These are phyloP conservation scores for Meiosimyza decipiens DNA, from an alignment of 2,888 invertebrate species.

Conservation along the genomic window DNA sequence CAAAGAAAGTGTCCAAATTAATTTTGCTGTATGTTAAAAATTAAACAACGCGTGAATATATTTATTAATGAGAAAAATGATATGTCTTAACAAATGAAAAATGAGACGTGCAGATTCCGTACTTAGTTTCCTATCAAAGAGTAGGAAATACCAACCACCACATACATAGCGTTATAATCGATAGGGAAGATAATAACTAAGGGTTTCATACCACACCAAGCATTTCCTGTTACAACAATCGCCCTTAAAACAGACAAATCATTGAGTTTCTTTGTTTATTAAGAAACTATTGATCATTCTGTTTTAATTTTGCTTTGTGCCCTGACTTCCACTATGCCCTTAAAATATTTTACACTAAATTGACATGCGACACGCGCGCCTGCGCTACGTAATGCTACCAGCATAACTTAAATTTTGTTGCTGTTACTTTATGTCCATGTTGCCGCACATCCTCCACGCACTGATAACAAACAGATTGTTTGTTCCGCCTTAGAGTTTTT, in stretches of 20 bases:
- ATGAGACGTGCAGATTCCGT: background rate
- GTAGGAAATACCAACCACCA: too few species aligned
- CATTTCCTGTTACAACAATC: too few species aligned
- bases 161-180: too few species aligned
- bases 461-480: conserved; percentile 20
- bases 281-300: too few species aligned
- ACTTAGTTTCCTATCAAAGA: too few species aligned
- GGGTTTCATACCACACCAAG: too few species aligned
- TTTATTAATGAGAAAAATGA: conserved; percentile 53
- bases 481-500: conserved; percentile 15
- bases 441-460: conserved; percentile 4
- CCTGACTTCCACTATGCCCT: background rate
- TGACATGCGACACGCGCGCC: conserved; percentile 52
- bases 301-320: background rate
- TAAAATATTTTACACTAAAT: conserved; percentile 4
- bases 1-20: conserved; percentile 54
- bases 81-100: background rate
- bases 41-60: conserved; percentile 43
- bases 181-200: too few species aligned
- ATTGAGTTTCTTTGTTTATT: too few species aligned
- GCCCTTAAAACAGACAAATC: too few species aligned
- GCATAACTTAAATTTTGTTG: conserved; percentile 43
- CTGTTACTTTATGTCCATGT: conserved; percentile 8
- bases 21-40: conserved; percentile 26
- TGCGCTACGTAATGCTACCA: conserved; percentile 43